phyloP scores from a whole-genome alignment of 1,140 invertebrate genomes.

The Platyscapa corneri region DNA sequence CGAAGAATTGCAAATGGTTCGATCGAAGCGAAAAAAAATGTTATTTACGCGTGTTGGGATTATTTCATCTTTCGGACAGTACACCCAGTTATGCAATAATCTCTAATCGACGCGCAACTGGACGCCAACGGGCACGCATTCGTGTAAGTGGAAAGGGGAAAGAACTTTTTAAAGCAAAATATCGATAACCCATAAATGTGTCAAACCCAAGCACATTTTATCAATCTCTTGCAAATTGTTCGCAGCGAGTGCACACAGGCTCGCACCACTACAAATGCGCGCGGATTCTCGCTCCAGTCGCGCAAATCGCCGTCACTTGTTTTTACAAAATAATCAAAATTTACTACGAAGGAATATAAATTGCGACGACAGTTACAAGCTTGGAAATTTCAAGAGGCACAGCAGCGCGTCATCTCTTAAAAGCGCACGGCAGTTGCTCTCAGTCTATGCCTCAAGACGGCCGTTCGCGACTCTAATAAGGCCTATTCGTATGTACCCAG shows the following conservation, averaged over 20 bases:
- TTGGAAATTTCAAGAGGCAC: background rate
- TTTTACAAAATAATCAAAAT: background rate
- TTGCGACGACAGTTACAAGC: background rate
- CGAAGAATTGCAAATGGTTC: no score
- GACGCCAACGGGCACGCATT: background rate
- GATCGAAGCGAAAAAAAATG: background rate
- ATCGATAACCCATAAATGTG: slow-evolving; percentile 3
- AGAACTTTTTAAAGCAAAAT: background rate
- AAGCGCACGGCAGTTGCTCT: background rate
- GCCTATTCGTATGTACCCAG: background rate
- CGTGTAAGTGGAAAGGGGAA: background rate
- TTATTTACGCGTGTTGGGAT: background rate
- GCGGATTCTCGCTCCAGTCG: background rate
- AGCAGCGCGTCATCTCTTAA: background rate
- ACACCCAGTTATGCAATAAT: background rate
- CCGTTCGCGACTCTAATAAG: background rate
- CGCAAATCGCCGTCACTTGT: background rate
- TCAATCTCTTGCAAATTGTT: background rate
- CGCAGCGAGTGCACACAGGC: background rate
- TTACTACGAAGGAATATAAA: background rate
- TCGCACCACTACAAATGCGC: background rate
- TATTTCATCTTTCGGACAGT: background rate
- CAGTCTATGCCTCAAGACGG: background rate
- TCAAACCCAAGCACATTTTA: background rate
- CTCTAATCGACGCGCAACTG: background rate